These are phyloP conservation scores for Agriopis aurantiaria DNA, from an alignment of 2,888 invertebrate genomes.

Conservation along the genomic window DNA sequence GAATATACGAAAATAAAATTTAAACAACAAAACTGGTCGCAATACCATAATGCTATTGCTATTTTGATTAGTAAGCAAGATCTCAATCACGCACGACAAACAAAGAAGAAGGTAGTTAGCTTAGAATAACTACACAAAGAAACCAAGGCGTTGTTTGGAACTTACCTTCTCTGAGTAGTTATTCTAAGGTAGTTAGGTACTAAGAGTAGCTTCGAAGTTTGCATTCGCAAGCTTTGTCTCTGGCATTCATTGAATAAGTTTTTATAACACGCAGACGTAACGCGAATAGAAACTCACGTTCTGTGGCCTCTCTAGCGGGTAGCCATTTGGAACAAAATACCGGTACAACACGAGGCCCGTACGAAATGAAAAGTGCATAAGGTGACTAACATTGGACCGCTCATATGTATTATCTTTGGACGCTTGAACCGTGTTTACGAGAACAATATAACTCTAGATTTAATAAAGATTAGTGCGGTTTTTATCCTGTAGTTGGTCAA, in stretches of 20 bases:
- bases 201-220: neutral
- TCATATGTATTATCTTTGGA: neutral
- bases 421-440: neutral
- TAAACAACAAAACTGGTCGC: no score
- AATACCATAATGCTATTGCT: neutral
- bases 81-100: neutral
- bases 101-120: neutral
- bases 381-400: constrained; percentile 55
- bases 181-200: no score
- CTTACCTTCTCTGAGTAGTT: no score
- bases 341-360: constrained; percentile 54
- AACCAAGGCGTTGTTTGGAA: no score
- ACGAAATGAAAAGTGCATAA: constrained; percentile 72
- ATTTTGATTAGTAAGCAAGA: neutral
- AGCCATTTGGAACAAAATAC: constrained; percentile 58
- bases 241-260: constrained; percentile 68
- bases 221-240: constrained; percentile 40
- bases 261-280: constrained; percentile 55
- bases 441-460: neutral
- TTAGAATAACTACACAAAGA: no score
- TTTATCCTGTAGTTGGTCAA: neutral
- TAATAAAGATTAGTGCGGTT: neutral
- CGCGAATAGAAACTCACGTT: constrained; percentile 56
- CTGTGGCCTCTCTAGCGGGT: constrained; percentile 59
- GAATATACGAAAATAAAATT: no score